Evolutionary conservation across 1,140 invertebrate genomes (phyloP), one percentile per base, ranked within the genome.

Genomic region (Zaprionus capensis): DNA sequence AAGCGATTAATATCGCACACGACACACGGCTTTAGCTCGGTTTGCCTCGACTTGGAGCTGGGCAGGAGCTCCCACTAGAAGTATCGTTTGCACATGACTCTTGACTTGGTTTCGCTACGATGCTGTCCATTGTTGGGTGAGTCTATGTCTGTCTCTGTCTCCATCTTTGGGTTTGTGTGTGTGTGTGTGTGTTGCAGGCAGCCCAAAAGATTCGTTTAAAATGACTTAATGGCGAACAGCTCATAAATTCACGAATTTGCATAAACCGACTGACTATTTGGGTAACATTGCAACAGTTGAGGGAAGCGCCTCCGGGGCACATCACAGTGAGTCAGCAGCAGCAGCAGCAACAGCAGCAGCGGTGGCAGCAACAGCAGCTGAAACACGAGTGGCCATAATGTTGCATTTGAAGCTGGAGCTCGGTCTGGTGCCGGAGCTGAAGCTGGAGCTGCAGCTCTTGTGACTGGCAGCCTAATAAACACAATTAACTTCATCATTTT

Each of bases 401-500:
- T 51, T 51, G 46, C 20, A 51, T 56, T 59, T 46, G 31, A 34
- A 69, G 41, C 51, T 62, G 44, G 34, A 64, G 51, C 65, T 41
- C 36, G 36, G 63, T 34, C 31, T 44, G 17, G 34, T 69, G 34
- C 51, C 57, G 44, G 20, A 68, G 63, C 65, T 49, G 44, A 26
- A 72, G 53, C 49, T 63, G 55, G 26, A 57, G 51, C 44, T 57
- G 64, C 24, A 66, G 69, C 64, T 81, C 68, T 75, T 82, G 87
- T 83, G 82, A 81, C 83, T 88, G 75, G 83, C 91, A 92, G 83
- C 77, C 91, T 91, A 91, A 92, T 92, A 91, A 90, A 91, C 84
- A 92, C 91, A 91, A 92, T 92, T 92, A 92, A 92, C 91, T 92
- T 92, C 91, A 92, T 92, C 83, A 92, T 92, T 92, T 92, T 91